These are phyloP conservation scores for Neuroterus valhalla DNA, from an alignment of 1,140 invertebrate species.

Conservation along the genomic window DNA sequence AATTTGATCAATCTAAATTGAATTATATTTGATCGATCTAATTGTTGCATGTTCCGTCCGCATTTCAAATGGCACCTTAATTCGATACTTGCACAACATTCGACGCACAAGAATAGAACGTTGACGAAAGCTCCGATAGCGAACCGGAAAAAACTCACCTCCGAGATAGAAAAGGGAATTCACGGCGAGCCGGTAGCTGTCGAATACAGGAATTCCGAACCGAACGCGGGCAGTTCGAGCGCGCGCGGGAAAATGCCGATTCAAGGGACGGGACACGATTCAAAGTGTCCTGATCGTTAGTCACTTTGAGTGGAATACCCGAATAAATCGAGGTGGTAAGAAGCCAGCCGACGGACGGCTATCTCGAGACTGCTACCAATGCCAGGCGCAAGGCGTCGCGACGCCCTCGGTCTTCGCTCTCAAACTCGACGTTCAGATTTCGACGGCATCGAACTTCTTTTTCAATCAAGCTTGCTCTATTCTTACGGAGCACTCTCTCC, in stretches of 20 bases:
- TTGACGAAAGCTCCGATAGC: constrained; percentile 50
- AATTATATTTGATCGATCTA: constrained; percentile 36
- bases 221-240: constrained; percentile 6
- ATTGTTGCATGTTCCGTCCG: constrained; percentile 39
- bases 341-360: constrained; percentile 74
- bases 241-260: constrained; percentile 31
- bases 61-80: constrained; percentile 60
- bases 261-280: neutral
- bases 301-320: constrained; percentile 66
- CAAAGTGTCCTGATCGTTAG: constrained; percentile 48
- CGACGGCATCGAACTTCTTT: constrained; percentile 50
- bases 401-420: constrained; percentile 63
- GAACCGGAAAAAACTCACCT: constrained; percentile 50
- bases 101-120: constrained; percentile 63
- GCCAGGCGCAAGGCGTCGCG: constrained; percentile 70
- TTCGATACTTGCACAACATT: constrained; percentile 72
- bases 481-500: constrained; percentile 26
- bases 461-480: constrained; percentile 39
- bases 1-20: neutral
- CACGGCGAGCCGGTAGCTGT: constrained; percentile 3
- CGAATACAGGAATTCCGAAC: constrained; percentile 31
- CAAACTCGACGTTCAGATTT: constrained; percentile 46
- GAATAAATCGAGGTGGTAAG: constrained; percentile 72
- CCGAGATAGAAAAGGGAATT: constrained; percentile 26
- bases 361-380: constrained; percentile 75